A percentile compares a stretch with the other conserved stretches of the same genome.
phyloP scores from a whole-genome alignment of 2,797 vertebrate genomes.

The Hypotaenidia philippensis region DNA sequence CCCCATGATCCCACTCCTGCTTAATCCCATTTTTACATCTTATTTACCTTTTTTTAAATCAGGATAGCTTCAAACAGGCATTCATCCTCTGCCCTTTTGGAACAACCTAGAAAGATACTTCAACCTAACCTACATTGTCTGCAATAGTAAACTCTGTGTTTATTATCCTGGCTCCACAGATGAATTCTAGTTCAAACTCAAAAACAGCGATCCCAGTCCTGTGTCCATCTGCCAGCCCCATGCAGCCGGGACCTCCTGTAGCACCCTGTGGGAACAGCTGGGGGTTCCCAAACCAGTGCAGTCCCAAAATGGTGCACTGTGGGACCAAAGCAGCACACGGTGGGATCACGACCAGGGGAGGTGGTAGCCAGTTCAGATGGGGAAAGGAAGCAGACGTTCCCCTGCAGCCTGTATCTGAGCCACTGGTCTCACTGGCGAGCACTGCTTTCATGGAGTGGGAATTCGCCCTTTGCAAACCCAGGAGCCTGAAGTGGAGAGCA shows the following conservation, averaged over 20 bases:
- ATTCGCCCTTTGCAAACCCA: not conserved
- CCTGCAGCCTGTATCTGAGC: fast-evolving
- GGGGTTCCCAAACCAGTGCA: not conserved
- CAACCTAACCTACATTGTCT: not conserved
- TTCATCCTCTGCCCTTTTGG: not conserved
- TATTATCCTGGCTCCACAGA: not conserved
- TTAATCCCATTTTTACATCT: not conserved
- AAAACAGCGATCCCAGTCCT: not conserved
- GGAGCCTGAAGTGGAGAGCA: fast-evolving
- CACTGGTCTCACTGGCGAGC: not conserved
- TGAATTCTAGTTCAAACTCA: not conserved
- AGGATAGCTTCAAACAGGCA: not conserved
- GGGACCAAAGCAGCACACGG: not conserved
- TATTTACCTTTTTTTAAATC: not conserved
- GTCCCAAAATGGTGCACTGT: not conserved
- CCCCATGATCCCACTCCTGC: not conserved
- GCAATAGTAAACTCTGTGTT: not conserved
- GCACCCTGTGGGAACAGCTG: fast-evolving
- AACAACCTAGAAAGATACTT: not conserved
- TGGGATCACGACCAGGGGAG: fast-evolving
- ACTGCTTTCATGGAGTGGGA: not conserved
- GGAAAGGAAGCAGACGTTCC: not conserved
- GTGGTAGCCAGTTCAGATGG: not conserved
- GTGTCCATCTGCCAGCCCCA: not conserved
- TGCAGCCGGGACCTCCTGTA: fast-evolving